phyloP scores from a whole-genome alignment of 2,113 vertebrate species.

The Peromyscus maniculatus region DNA sequence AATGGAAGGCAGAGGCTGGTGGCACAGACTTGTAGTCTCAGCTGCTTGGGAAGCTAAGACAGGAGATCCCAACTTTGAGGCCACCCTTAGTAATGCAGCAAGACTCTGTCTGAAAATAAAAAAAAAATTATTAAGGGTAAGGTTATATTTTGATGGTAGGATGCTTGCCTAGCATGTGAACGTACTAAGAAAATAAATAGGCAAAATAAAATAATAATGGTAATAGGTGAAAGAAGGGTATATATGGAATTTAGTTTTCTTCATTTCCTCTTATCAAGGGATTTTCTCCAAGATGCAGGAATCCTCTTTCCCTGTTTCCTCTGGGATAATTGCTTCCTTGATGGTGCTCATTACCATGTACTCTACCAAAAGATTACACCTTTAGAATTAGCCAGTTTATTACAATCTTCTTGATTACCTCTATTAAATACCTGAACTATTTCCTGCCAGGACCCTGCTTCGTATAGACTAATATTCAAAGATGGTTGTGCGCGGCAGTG shows the following conservation, averaged over 20 bases:
- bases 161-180: neutral
- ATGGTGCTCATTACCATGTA: neutral
- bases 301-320: neutral
- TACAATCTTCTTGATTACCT: neutral
- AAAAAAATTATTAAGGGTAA: neutral
- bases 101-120: neutral
- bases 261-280: neutral
- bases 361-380: no score
- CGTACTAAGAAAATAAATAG: neutral
- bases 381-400: slow-evolving; percentile 10
- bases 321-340: neutral
- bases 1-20: neutral
- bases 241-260: neutral
- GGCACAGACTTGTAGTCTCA: neutral
- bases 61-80: neutral
- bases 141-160: neutral
- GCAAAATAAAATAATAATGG: neutral
- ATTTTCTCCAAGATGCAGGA: neutral
- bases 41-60: neutral
- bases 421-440: neutral
- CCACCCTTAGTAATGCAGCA: neutral
- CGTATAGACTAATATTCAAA: neutral
- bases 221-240: neutral
- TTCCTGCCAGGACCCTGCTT: neutral
- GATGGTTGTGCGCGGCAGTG: neutral